Evolutionary conservation across 2,888 invertebrate species (phyloP), one percentile per base, ranked within the genome.

Genomic region (Cantharis flavilabris): DNA sequence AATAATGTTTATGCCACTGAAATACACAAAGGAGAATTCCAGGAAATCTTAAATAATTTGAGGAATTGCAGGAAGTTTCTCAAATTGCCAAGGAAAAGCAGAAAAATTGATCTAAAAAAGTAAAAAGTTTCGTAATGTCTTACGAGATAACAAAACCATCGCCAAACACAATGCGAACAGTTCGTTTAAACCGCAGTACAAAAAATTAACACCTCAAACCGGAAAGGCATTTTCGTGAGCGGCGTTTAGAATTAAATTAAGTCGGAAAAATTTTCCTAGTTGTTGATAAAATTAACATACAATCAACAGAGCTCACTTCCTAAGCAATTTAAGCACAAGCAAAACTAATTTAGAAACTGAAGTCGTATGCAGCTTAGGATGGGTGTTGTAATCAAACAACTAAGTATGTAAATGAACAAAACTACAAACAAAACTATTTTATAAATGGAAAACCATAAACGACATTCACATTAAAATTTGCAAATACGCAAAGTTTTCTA

Each of bases 391-490:
- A 33, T 72, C 65, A 72, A 33, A 72, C 72, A 72, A 30, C 64
- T 64, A 30, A 63, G 33, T 72, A 65, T 72, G 72, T 33, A 72
- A 72, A 72, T 72, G 65, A 72, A 20, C 72, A 72, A 72, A 72
- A 72, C 72, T 72, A 65, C 65, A 64, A 72, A 67, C 64, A 72
- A 28, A 65, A 20, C 72, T 72, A 67, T 67, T 67, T 30, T 20
- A 65, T 64, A 30, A 23, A 26, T 63, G 71, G 71, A 71, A 28
- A 63, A 16, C 28, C 16, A 71, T 62, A 71, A 72, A 28, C 65
- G 33, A 64, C 65, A 67, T 67, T 67, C 20, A 14, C 23, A 67
- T 67, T 67, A 67, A 20, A 67, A 67, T 67, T 67, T 23, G 20
- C 65, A 67, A 26, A 67, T 23, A 67, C n/a, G 23, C 23, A 26